Evolutionary conservation across 2,888 invertebrate genomes (phyloP), one percentile per base, ranked within the genome.

Genomic region (Machimus rusticus): DNA sequence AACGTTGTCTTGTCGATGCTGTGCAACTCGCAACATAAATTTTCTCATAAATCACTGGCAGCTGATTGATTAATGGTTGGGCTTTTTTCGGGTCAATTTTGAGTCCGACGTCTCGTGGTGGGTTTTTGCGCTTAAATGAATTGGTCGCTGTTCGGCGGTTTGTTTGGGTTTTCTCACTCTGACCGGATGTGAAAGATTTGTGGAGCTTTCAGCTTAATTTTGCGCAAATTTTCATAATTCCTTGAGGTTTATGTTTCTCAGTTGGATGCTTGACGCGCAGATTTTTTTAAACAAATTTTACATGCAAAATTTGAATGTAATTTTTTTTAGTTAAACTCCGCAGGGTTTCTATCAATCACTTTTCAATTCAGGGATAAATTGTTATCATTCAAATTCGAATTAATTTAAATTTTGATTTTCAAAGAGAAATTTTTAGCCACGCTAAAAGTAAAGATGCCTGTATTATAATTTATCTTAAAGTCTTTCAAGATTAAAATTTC

Each of bases 41-140:
- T 79, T 28, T 16, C 28, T 28, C 51, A 79, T 79, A 79, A 79
- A 79, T 79, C 79, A 51, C 79, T 79, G 51, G 79, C 31, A 28
- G 79, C 31, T 39, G 79, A 79, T 79, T 79, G 79, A 79, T 79
- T 79, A 79, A 79, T 79, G 79, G 31, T 51, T 51, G 51, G n/a
- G n/a, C 31, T 23, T 51, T 46, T 78, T 79, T 79, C 51, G 51
- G 79, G 51, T 79, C 79, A 79, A 28, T 66, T 66, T 46, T 66
- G 12, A 28, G 12, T 66, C 28, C 66, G 28, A 79, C 16, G 43
- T 79, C 79, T 43, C 14, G 43, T 79, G 46, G 43, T 28, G 12
- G 28, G 28, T 23, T 66, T 66, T 28, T 66, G 4, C 28, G 66
- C 23, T 66, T 66, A 19, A 66, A 19, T 66, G 23, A 66, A 66